Evolutionary conservation across 2,888 invertebrate species (phyloP).

Genomic region (Polyploca ridens): DNA sequence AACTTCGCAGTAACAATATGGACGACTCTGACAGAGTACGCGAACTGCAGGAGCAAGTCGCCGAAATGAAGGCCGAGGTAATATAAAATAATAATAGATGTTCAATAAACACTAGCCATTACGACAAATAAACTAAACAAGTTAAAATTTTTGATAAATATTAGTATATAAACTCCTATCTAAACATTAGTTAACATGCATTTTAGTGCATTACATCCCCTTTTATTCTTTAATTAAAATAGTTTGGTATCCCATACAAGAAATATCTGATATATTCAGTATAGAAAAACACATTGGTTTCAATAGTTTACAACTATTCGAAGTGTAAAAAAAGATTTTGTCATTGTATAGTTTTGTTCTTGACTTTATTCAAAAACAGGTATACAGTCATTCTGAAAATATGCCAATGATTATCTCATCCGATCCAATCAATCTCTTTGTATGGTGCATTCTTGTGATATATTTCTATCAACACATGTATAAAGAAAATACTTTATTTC

Average conservation of each 20-base stretch:
- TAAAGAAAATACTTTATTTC: neutral
- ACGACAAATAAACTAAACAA: neutral
- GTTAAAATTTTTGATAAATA: neutral
- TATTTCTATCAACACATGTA: too few species aligned
- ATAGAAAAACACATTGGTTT: neutral
- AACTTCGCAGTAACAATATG: constrained; percentile 90
- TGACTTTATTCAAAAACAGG: neutral
- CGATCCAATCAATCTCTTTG: too few species aligned
- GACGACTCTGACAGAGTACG: constrained; percentile 94
- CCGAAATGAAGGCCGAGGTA: constrained; percentile 97
- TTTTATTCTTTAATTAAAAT: neutral
- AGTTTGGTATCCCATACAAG: neutral
- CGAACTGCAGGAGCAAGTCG: constrained; percentile 96
- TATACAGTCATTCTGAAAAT: too few species aligned
- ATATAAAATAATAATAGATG: neutral
- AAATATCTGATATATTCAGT: neutral
- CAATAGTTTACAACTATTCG: too few species aligned
- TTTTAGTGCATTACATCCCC: neutral
- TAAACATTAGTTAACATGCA: neutral
- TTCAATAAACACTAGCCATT: neutral
- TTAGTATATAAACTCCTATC: neutral
- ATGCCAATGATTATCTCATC: too few species aligned
- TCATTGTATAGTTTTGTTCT: too few species aligned
- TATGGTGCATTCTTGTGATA: too few species aligned
- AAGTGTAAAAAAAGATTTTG: too few species aligned